A percentile compares a stretch with the other conserved stretches of the same genome.
Evolutionary conservation across 2,797 vertebrate genomes (phyloP).

Genomic region (Macroramphosus scolopax): DNA sequence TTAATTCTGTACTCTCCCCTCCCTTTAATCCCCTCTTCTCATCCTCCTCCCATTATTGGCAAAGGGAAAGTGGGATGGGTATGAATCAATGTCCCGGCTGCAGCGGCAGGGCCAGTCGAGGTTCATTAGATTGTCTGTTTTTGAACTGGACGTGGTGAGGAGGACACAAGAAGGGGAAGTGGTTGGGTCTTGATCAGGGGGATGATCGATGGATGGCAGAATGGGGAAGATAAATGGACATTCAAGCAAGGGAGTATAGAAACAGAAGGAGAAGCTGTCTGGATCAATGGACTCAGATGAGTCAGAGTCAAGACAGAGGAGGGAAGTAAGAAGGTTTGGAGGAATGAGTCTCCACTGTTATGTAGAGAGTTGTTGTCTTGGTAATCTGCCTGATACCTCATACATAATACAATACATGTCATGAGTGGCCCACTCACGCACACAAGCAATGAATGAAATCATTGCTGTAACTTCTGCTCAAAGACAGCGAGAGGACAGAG

Average conservation of each 20-base stretch:
- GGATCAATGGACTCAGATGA: slow-evolving; percentile 7
- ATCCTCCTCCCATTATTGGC: too few species aligned
- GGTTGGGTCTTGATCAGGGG: background rate
- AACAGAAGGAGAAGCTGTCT: slow-evolving; percentile 8
- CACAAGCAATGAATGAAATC: slow-evolving; percentile 18
- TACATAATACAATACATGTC: too few species aligned
- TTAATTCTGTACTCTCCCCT: too few species aligned
- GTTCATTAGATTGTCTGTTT: slow-evolving; percentile 29
- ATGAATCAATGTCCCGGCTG: slow-evolving; percentile 34
- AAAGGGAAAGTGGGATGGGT: too few species aligned
- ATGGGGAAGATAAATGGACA: slow-evolving; percentile 9
- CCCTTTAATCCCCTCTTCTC: too few species aligned
- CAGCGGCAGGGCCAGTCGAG: slow-evolving; percentile 11
- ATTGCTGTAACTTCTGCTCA: slow-evolving; percentile 3
- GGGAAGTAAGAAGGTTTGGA: too few species aligned
- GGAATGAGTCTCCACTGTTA: too few species aligned
- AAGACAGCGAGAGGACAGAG: slow-evolving; percentile 15
- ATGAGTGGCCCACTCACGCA: too few species aligned
- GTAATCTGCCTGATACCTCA: too few species aligned
- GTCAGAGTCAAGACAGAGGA: too few species aligned
- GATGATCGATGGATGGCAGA: slow-evolving; percentile 18
- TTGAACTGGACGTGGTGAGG: slow-evolving; percentile 11
- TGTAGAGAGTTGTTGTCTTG: too few species aligned
- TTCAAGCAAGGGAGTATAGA: slow-evolving; percentile 2
- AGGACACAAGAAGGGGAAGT: slow-evolving; percentile 6